Percentiles rank a stretch among this genome's conserved stretches.
Conservation (phyloP, 2,888 invertebrate genomes). For the Drosophila meridiana region DNA sequence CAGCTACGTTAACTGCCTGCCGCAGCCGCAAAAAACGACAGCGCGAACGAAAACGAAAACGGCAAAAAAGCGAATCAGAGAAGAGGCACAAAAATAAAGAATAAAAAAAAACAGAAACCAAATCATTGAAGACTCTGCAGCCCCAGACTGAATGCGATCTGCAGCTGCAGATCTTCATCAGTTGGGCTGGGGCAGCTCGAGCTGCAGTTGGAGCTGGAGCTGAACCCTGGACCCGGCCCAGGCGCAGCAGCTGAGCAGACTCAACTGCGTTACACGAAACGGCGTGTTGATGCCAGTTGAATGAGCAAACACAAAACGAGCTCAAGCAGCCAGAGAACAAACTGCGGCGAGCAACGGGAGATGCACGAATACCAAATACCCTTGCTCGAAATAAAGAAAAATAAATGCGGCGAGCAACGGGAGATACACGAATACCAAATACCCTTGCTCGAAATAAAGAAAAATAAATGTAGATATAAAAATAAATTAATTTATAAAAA, state of each 20-base stretch:
- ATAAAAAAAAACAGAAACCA: constrained; percentile 26
- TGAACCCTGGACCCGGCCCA: constrained; percentile 24
- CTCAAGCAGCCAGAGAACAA: constrained; percentile 14
- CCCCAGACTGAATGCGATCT: constrained; percentile 51
- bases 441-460: no score
- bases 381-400: constrained; percentile 3
- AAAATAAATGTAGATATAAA: no score
- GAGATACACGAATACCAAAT: no score
- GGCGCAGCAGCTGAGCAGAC: constrained; percentile 26
- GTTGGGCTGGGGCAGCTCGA: constrained; percentile 23
- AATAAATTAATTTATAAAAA: no score
- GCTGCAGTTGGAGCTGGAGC: background rate
- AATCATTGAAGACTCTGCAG: constrained; percentile 62
- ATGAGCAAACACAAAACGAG: constrained; percentile 61
- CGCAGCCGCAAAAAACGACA: constrained; percentile 17
- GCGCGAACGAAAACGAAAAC: constrained; percentile 40
- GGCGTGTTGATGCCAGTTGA: constrained; percentile 76
- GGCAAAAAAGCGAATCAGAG: constrained; percentile 12
- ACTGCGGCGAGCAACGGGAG: background rate
- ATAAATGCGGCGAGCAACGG: no score
- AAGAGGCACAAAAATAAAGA: constrained; percentile 1
- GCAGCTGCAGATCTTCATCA: constrained; percentile 22
- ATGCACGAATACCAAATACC: background rate
- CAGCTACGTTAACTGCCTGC: constrained; percentile 67
- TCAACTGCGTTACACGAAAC: constrained; percentile 62